Evolutionary conservation across 2,797 vertebrate genomes (phyloP).

Genomic region (Decapterus maruadsi): DNA sequence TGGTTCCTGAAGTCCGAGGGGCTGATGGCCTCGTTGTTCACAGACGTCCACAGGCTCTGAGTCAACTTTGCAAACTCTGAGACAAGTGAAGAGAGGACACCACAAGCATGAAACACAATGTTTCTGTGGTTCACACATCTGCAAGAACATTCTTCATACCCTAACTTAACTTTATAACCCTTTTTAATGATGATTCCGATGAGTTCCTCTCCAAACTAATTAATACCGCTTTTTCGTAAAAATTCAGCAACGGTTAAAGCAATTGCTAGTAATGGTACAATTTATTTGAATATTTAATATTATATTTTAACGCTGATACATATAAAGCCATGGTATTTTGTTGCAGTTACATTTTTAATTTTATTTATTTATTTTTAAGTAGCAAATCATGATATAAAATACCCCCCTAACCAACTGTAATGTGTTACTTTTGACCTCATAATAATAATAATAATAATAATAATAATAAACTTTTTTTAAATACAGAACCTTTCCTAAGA

Average conservation of each 20-base stretch:
- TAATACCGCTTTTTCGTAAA: neutral
- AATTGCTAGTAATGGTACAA: no score
- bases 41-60: slow-evolving; percentile 93
- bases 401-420: neutral
- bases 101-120: neutral
- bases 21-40: slow-evolving; percentile 90
- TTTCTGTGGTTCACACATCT: neutral
- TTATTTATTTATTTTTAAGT: no score
- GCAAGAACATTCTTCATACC: neutral
- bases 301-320: no score
- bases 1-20: slow-evolving; percentile 96
- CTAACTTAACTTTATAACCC: neutral
- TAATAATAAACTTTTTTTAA: no score
- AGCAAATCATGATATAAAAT: neutral
- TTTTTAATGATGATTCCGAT: neutral
- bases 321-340: no score
- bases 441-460: no score
- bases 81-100: neutral
- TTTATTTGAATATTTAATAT: no score
- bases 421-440: neutral
- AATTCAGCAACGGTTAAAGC: neutral
- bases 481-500: no score
- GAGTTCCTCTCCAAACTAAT: neutral
- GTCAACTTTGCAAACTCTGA: slow-evolving; percentile 95
- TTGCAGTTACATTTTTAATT: no score